Base-by-base conservation (phyloP, 2,888 invertebrate genomes). In the Acronicta leporina region DNA sequence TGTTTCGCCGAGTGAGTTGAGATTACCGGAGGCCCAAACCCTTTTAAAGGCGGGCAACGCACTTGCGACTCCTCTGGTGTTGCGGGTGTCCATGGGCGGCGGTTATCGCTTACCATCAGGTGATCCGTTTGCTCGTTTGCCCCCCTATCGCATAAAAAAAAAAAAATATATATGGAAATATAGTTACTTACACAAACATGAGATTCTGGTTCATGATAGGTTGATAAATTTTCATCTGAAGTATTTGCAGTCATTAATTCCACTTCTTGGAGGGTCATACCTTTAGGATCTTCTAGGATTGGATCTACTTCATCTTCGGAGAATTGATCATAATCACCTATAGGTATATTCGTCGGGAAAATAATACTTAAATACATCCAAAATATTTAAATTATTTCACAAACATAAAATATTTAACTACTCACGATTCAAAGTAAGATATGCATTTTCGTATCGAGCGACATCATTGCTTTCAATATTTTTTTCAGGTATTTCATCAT, bases 271-370 rank as follows among this genome's bases (percentile, higher is more conserved):
- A 93, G 78, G 35, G 82, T 80, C 68, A 91, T 80, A 5, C 82
- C 83, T 77, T 87, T 92, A n/a, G 88, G 85, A 73, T 92, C 92
- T 71, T 89, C 86, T 49, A 91, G 73, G 45, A 90, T 74, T 38
- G 85, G 85, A 41, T 86, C 87, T 10, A 68, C 82, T 40, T 91
- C 91, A 45, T 90, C 92, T 66, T 92, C 92, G 1, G 90, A 91
- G 72, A 82, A 87, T 78, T 89, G 92, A 9, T 94, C 94, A 59
- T 91, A 90, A 69, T 94, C 94, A 62, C 92, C 93, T 94, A 49
- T 20, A 20, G 20, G 20, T 20, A 70, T 1, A 43, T 20, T 42
- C 10, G 10, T 42, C 16, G 6, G 5, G 16, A 15, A 16, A 30
- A 30, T 30, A 2, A 30, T 30, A 30, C 30, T 11, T 33, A 33